Evolutionary conservation across 2,888 invertebrate species (phyloP), one percentile per base, ranked within the genome.

Genomic region (Agrotis segetum): DNA sequence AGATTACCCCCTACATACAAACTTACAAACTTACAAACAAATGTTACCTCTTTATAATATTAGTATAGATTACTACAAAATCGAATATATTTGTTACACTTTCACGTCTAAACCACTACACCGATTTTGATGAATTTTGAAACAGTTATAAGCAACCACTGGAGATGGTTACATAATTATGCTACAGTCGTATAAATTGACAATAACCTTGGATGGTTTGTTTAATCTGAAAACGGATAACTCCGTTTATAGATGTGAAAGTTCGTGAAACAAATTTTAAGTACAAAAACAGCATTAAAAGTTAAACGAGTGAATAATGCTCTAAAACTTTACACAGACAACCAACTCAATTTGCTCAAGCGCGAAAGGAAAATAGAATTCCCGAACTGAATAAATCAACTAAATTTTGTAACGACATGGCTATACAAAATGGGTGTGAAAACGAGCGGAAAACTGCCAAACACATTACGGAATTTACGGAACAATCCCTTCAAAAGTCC

Each of bases 241-340:
- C 24, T 24, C 24, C 24, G 24, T 24, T 44, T 67, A 67, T 74
- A 52, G 63, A 55, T 77, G 59, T 40, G 9, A 3, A 61, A 74
- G 53, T 74, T 63, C 21, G 50, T n/a, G 1, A 17, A 63, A 74
- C 50, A 50, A 67, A 21, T 62, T 73, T 58, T 61, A 63, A 24
- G 14, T 17, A 5, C n/a, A 56, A 47, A 59, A 63, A 47, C 49
- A 59, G 40, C 40, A 61, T 79, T 19, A n/a, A 44, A 63, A 61
- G 47, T 46, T 29, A 47, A 46, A 74, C 67, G 11, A 56, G 2
- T 73, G 52, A 76, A 53, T 73, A 59, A 62, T 52, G n/a, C 16
- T 65, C 29, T 29, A 44, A 49, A 79, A 65, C 44, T 62, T 72
- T 56, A 19, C 21, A 62, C 21, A 44, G 58, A 49, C 9, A 55